Base-by-base conservation (phyloP, 2,113 vertebrate species). In the Lepus timidus region DNA sequence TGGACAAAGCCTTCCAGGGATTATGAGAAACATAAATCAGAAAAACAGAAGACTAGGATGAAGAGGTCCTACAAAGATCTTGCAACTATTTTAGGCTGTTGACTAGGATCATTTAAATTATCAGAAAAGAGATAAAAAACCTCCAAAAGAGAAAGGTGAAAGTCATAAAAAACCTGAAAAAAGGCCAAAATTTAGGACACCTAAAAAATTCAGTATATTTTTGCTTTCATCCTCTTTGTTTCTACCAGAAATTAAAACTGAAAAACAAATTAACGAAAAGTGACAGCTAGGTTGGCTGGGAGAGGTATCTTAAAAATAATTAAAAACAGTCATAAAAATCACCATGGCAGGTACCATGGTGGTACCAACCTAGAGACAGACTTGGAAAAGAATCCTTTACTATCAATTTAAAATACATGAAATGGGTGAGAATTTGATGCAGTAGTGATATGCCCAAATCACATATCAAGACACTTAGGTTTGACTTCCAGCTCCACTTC, bases 231-330 rank as follows among this genome's bases (percentile, higher is more conserved):
- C 31, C 10, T 36, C 25, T 1, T 64, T 74, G 51, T 84, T 33
- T 61, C 36, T 36, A 80, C 13, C 73, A 25, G 19, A 84, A 85
- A 55, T 36, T 89, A 36, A 82, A 87, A 1, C 29, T 75, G 49
- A 87, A 92, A 92, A 83, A 44, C 44, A 31, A 95, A 75, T 17
- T 58, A 75, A n/a, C 3, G 55, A 81, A 44, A 44, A 88, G 71
- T 16, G 78, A 55, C 44, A 76, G 55, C 10, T 8, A 88, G 65
- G 55, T 58, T 58, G 13, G 13, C 55, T 58, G 55, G 55, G 55
- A 58, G 11, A 58, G 20, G 2, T 49, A 52, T 52, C 51, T 75
- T 68, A 23, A 61, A 78, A 78, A 61, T 7, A 76, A 76, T 17
- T 1, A 36, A 2, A 65, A 52, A 39, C 19, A 55, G 84, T 33